Conservation (phyloP, 2,113 vertebrate species). For the Pachycephala philippinensis region DNA sequence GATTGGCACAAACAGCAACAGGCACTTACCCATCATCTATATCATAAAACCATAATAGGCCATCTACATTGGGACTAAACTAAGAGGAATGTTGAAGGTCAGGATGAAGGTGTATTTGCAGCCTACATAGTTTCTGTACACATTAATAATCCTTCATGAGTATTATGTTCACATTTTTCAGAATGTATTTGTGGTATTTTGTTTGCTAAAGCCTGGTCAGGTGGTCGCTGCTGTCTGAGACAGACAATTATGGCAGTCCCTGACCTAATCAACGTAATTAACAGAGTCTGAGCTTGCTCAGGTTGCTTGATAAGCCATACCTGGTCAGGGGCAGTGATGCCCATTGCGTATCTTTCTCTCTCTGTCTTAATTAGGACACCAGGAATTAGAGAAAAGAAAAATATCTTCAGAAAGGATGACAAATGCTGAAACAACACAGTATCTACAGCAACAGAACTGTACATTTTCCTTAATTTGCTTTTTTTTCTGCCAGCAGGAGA, state of each 20-base stretch:
- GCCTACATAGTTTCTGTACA: conserved; percentile 49
- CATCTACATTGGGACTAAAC: not conserved
- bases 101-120: conserved; percentile 36
- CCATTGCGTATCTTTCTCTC: not conserved
- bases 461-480: not conserved
- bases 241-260: not conserved
- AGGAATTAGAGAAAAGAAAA: not conserved
- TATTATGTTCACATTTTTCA: conserved; percentile 59
- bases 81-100: conserved; percentile 48
- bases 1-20: not conserved
- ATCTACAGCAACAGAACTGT: not conserved
- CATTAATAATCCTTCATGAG: conserved; percentile 45
- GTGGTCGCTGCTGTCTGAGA: conserved; percentile 25
- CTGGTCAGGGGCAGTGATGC: not conserved
- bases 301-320: not conserved
- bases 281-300: not conserved
- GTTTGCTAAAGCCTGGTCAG: conserved; percentile 31
- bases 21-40: not conserved
- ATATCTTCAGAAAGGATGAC: not conserved
- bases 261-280: not conserved
- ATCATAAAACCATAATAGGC: conserved; percentile 12
- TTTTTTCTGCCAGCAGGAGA: not conserved
- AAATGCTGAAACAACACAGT: not conserved
- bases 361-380: not conserved
- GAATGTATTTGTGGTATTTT: conserved; percentile 52